Conservation (phyloP, 2,797 vertebrate genomes). For the Hoplostethus atlanticus region DNA sequence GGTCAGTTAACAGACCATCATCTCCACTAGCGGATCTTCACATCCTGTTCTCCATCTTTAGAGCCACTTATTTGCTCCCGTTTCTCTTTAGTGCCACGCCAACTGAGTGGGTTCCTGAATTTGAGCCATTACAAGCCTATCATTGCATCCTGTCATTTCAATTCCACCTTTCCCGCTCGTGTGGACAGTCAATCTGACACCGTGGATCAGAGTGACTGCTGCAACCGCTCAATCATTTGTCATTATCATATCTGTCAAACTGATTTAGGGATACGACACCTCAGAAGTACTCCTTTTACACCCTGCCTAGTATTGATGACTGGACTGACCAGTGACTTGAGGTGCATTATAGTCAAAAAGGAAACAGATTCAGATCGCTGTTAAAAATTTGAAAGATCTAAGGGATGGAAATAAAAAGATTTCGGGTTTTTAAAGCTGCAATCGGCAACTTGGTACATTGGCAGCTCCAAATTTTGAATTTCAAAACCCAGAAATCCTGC, state of each 20-base stretch:
- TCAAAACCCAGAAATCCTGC: too few relatives aligned
- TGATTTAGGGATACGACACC: slow-evolving; percentile 5
- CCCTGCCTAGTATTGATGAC: background rate
- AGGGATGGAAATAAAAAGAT: too few relatives aligned
- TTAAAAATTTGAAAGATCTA: too few relatives aligned
- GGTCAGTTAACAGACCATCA: too few relatives aligned
- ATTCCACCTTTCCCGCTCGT: slow-evolving; percentile 4
- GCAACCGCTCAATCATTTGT: slow-evolving; percentile 18
- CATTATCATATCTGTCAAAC: slow-evolving; percentile 26
- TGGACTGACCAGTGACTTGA: background rate
- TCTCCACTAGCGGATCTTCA: background rate
- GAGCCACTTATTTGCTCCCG: background rate
- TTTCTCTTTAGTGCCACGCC: background rate
- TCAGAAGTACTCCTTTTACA: background rate
- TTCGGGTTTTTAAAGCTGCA: too few relatives aligned
- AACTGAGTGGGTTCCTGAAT: background rate
- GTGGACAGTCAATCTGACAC: background rate
- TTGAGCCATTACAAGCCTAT: background rate
- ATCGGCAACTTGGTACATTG: too few relatives aligned
- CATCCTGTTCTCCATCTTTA: background rate
- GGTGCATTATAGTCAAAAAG: background rate
- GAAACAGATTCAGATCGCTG: background rate
- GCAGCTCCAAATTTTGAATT: too few relatives aligned
- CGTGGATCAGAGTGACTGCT: slow-evolving; percentile 12
- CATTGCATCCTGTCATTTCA: background rate